These are phyloP conservation scores for Enteromius viviparus DNA, from an alignment of 2,797 vertebrate genomes.

Conservation along the genomic window DNA sequence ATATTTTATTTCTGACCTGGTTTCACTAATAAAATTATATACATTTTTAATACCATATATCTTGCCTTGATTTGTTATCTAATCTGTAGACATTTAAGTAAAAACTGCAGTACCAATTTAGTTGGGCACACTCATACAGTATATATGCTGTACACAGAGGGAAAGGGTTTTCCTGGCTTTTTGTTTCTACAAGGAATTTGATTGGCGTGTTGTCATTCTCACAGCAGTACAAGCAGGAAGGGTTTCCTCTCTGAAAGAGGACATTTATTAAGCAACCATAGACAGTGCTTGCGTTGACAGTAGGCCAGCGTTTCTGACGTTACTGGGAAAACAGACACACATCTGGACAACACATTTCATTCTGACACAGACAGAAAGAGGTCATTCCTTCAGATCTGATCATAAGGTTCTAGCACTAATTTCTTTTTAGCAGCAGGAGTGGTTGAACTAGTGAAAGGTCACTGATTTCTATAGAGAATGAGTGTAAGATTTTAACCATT, in stretches of 20 bases:
- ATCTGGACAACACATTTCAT: constrained; percentile 56
- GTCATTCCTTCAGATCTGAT: not conserved
- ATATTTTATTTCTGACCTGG: not conserved
- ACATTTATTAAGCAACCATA: constrained; percentile 42
- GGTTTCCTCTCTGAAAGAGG: constrained; percentile 53
- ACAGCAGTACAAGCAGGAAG: constrained; percentile 38
- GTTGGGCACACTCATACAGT: not conserved
- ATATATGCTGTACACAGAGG: not conserved
- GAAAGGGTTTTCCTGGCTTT: constrained; percentile 17
- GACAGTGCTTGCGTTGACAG: constrained; percentile 5
- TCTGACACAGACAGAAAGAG: constrained; percentile 29
- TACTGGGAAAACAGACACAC: constrained; percentile 48
- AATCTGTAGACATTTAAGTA: not conserved
- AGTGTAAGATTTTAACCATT: not conserved
- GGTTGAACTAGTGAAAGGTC: not conserved
- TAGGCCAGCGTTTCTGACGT: constrained; percentile 33
- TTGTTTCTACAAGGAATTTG: constrained; percentile 30
- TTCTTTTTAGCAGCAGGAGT: constrained; percentile 2
- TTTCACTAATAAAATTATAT: not conserved
- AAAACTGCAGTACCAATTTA: not conserved
- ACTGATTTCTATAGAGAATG: not conserved
- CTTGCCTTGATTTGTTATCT: not conserved
- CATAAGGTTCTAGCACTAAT: not conserved
- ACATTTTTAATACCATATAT: not conserved
- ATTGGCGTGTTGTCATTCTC: constrained; percentile 49